Conservation (phyloP, 2,113 vertebrate genomes). For the Oreochromis tanganicae region DNA sequence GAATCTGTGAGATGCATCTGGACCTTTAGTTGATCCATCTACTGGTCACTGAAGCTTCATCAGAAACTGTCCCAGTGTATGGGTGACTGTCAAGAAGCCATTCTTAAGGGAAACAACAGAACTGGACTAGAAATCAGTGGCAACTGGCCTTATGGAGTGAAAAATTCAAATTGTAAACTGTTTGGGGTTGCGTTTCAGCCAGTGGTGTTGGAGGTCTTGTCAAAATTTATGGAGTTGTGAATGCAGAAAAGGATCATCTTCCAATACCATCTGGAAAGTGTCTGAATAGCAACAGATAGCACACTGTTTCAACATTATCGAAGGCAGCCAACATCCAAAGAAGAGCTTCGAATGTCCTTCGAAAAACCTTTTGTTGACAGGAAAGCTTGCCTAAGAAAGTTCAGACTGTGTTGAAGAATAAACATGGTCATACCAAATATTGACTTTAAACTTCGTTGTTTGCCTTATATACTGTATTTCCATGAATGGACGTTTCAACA, state of each 20-base stretch:
- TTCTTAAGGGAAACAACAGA: background rate
- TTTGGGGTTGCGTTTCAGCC: background rate
- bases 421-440: background rate
- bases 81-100: background rate
- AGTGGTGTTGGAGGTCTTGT: background rate
- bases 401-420: background rate
- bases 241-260: background rate
- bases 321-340: background rate
- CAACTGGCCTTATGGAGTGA: background rate
- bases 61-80: background rate
- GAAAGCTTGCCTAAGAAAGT: background rate
- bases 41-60: background rate
- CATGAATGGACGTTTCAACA: background rate
- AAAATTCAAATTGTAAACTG: fast-evolving
- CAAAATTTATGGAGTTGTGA: background rate
- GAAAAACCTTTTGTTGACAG: background rate
- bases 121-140: background rate
- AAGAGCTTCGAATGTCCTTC: background rate
- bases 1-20: background rate
- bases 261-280: background rate
- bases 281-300: background rate
- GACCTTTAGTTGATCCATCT: background rate
- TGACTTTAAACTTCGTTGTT: background rate
- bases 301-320: background rate
- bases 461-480: background rate